These are phyloP conservation scores for Balanococcus diminutus DNA, from an alignment of 2,888 invertebrate genomes.

Conservation along the genomic window DNA sequence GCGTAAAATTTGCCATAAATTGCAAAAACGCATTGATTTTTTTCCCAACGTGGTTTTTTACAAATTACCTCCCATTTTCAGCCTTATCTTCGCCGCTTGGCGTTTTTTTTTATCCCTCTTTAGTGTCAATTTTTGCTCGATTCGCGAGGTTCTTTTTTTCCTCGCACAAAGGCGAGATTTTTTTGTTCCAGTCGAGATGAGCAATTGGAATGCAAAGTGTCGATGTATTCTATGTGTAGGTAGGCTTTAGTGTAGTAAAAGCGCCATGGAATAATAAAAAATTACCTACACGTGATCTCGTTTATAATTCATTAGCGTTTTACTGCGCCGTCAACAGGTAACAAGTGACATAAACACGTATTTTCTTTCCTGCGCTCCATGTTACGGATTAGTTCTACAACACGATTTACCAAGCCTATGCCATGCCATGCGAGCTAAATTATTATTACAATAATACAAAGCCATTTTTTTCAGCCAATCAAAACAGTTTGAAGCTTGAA, in stretches of 20 bases:
- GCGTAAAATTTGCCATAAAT: slow-evolving; percentile 54
- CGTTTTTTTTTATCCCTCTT: background rate
- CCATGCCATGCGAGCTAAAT: background rate
- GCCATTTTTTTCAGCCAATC: background rate
- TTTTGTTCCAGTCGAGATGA: background rate
- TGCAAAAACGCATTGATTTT: slow-evolving; percentile 40
- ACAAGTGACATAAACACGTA: slow-evolving; percentile 29
- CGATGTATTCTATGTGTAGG: background rate
- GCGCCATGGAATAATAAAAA: background rate
- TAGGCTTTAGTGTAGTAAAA: background rate
- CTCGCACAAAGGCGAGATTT: background rate
- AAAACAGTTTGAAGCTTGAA: background rate
- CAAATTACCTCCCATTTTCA: slow-evolving; percentile 51
- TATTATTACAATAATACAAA: background rate
- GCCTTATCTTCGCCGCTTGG: background rate
- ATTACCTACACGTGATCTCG: slow-evolving; percentile 12
- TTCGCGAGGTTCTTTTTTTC: background rate
- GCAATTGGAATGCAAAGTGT: background rate
- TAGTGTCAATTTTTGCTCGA: background rate
- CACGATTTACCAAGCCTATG: background rate
- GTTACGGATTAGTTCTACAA: slow-evolving; percentile 25
- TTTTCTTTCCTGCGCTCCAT: slow-evolving; percentile 14
- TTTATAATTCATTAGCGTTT: slow-evolving; percentile 29
- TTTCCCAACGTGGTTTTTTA: slow-evolving; percentile 26
- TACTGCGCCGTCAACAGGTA: slow-evolving; percentile 16